Evolutionary conservation across 2,888 invertebrate genomes (phyloP).

Genomic region (Drosophila multiciliata): DNA sequence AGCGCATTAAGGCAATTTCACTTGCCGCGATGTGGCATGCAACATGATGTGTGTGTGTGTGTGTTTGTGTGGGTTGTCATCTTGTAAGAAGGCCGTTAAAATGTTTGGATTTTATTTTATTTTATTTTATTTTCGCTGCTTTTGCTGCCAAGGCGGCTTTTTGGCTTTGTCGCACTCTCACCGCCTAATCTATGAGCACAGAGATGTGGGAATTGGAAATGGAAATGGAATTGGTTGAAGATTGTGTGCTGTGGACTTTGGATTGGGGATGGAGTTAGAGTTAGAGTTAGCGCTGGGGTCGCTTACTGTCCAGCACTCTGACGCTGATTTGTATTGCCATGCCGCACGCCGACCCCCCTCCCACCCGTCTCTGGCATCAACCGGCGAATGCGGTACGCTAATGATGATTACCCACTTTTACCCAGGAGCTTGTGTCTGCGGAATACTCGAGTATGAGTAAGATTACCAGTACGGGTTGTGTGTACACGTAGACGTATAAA

Average conservation of each 20-base stretch:
- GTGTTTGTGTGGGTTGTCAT: constrained; percentile 47
- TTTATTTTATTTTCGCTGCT: constrained; percentile 29
- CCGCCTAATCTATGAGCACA: constrained; percentile 56
- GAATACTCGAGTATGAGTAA: neutral
- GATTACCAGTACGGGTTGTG: neutral
- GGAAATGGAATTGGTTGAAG: constrained; percentile 38
- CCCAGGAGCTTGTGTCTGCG: constrained; percentile 40
- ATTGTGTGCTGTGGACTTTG: constrained; percentile 17
- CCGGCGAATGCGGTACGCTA: constrained; percentile 45
- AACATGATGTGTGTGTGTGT: constrained; percentile 24
- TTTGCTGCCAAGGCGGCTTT: constrained; percentile 52
- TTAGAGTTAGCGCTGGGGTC: neutral
- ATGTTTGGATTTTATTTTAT: constrained; percentile 74
- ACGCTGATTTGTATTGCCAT: constrained; percentile 65
- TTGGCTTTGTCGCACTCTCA: constrained; percentile 70
- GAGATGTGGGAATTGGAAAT: constrained; percentile 44
- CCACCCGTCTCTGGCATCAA: neutral
- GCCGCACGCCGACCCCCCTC: constrained; percentile 7
- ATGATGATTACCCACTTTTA: constrained; percentile 80
- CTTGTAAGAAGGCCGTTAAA: constrained; percentile 59
- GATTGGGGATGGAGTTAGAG: constrained; percentile 4
- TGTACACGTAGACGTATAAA: constrained; percentile 53
- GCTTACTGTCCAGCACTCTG: constrained; percentile 40
- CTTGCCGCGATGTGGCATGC: constrained; percentile 51
- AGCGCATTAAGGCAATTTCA: constrained; percentile 56